Base-by-base conservation (phyloP, 2,797 vertebrate genomes). In the Leuciscus waleckii region DNA sequence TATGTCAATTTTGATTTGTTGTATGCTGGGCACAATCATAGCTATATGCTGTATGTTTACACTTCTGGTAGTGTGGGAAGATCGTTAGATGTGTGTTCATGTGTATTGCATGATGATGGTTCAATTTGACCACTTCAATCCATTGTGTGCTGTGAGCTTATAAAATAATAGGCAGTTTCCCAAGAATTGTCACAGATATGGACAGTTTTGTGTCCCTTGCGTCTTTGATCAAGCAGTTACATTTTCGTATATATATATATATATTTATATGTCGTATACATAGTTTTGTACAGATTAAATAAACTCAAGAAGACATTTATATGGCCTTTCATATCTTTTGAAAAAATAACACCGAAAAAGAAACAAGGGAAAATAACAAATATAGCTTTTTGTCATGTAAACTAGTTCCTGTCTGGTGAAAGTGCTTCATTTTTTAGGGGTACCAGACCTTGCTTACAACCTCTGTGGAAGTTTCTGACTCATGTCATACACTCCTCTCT, bases 361-460 rank as follows among this genome's bases (percentile, higher is more conserved):
- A 88, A 85, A 78, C 58, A 78, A 54, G 56, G 82, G 56, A 87
- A 80, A 82, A 84, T 82, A 69, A 89, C 83, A 84, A 87, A 87
- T 37, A 82, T 87, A 87, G 73, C 80, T 81, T 68, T 73, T 79
- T 51, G 21, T 81, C 63, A n/a, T 92, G 91, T 90, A 93, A 92
- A 92, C 89, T 81, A 89, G 86, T 87, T 92, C 89, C 80, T 7
- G 90, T 74, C 71, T 87, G 75, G 89, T 80, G 89, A 94, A 95
- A 95, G 95, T 95, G 95, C 95, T 94, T 92, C 54, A 71, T 87
- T 92, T 65, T 91, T 88, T 83, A 83, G 87, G 86, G 88, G 81
- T 88, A 86, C 85, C 89, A 83, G 76, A 86, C 77, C 78, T 85
- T 87, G 46, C 77, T 86, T 79, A 77, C 74, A 87, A 88, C 79